Evolutionary conservation across 2,113 vertebrate genomes (phyloP).

Genomic region (Chamaea fasciata): DNA sequence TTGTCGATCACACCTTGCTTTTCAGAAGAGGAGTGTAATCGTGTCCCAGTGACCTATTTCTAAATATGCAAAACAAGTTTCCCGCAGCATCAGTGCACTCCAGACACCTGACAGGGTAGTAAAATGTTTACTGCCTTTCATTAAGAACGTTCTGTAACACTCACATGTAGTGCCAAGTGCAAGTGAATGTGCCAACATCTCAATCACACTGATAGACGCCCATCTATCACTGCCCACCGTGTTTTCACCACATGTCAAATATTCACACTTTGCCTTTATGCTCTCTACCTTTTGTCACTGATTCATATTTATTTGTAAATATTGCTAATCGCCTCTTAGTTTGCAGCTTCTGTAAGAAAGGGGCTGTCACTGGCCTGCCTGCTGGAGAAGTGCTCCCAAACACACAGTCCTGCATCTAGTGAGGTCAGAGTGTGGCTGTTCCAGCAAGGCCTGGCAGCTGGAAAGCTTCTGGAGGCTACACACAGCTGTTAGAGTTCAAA

Average conservation of each 20-base stretch:
- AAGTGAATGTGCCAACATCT: not conserved
- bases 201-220: not conserved
- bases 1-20: not conserved
- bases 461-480: not conserved
- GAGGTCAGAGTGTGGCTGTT: not conserved
- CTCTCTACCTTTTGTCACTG: not conserved
- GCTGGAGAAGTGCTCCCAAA: not conserved
- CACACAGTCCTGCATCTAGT: rapidly evolving
- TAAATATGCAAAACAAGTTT: slow-evolving; percentile 21
- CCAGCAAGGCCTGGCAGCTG: not conserved
- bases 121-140: slow-evolving; percentile 16
- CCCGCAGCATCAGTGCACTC: not conserved
- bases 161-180: not conserved
- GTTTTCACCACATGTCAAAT: not conserved
- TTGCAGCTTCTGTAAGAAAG: not conserved
- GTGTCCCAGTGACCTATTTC: slow-evolving; percentile 48
- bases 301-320: not conserved
- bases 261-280: not conserved
- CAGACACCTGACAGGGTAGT: not conserved
- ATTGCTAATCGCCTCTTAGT: not conserved
- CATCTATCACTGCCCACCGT: not conserved
- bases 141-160: not conserved
- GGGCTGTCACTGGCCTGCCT: not conserved
- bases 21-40: not conserved
- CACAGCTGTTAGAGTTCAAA: not conserved